A percentile compares a stretch with the other conserved stretches of the same genome.
phyloP scores from a whole-genome alignment of 2,888 invertebrate species.

The Hemithea aestivaria region DNA sequence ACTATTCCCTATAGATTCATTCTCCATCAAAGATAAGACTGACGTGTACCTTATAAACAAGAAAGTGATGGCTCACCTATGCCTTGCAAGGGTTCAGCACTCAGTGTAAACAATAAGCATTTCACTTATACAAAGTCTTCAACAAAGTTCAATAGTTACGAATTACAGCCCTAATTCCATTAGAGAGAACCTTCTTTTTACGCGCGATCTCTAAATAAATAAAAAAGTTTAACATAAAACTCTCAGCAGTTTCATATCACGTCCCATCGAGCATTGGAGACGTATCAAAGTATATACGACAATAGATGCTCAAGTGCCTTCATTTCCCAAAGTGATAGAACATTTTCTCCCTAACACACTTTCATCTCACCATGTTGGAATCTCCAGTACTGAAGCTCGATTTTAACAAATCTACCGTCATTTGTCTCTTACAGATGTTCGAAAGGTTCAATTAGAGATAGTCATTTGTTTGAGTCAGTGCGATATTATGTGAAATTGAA shows the following conservation, averaged over 20 bases:
- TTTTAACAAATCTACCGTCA: no score
- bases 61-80: no score
- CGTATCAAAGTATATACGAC: slow-evolving; percentile 42
- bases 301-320: slow-evolving; percentile 47
- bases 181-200: slow-evolving; percentile 14
- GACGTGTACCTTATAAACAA: no score
- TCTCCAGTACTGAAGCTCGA: slow-evolving; percentile 19
- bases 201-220: slow-evolving; percentile 16
- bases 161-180: slow-evolving; percentile 23
- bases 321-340: slow-evolving; percentile 56
- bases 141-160: not conserved
- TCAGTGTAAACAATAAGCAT: no score
- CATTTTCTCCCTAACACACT: slow-evolving; percentile 49
- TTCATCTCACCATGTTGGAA: slow-evolving; percentile 34
- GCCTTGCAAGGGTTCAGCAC: no score
- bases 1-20: no score
- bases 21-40: no score
- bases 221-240: slow-evolving; percentile 24
- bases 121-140: no score
- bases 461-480: no score
- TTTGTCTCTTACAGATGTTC: no score
- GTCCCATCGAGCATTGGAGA: slow-evolving; percentile 32
- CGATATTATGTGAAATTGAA: no score
- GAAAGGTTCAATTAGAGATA: no score
- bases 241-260: slow-evolving; percentile 34